A percentile compares a stretch with the other conserved stretches of the same genome.
phyloP scores from a whole-genome alignment of 2,113 vertebrate genomes.

The Hydrolagus affinis region DNA sequence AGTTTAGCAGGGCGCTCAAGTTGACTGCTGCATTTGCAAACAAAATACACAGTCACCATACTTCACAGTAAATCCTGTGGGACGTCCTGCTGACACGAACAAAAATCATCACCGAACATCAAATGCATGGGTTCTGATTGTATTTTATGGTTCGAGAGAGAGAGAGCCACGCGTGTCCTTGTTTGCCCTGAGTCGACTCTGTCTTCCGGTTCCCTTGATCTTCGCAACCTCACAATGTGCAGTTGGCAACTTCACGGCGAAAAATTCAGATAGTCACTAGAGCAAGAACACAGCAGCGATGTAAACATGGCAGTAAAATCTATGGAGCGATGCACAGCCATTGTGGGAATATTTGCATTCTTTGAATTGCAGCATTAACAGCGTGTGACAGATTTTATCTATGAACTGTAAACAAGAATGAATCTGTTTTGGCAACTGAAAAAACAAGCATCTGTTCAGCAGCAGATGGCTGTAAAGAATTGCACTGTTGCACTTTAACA shows the following conservation, averaged over 20 bases:
- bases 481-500: conserved; percentile 10
- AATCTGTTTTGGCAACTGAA: conserved; percentile 28
- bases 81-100: too few relatives aligned
- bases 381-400: conserved; percentile 32
- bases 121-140: too few relatives aligned
- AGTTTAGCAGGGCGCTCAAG: too few relatives aligned
- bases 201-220: not conserved
- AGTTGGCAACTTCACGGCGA: not conserved
- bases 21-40: too few relatives aligned
- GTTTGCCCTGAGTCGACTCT: not conserved
- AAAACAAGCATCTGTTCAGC: conserved; percentile 4
- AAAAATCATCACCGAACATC: too few relatives aligned
- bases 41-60: too few relatives aligned
- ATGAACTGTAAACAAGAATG: conserved; percentile 23
- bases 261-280: not conserved
- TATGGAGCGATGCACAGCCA: not conserved
- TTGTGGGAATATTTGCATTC: conserved; percentile 29
- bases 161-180: too few relatives aligned
- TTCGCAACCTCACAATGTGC: not conserved
- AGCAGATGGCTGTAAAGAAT: conserved; percentile 23
- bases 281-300: not conserved
- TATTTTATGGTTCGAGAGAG: too few relatives aligned
- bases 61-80: too few relatives aligned
- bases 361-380: conserved; percentile 25
- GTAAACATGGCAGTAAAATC: not conserved